Evolutionary conservation across 2,797 vertebrate genomes (phyloP).

Genomic region (Hyperoplus immaculatus): DNA sequence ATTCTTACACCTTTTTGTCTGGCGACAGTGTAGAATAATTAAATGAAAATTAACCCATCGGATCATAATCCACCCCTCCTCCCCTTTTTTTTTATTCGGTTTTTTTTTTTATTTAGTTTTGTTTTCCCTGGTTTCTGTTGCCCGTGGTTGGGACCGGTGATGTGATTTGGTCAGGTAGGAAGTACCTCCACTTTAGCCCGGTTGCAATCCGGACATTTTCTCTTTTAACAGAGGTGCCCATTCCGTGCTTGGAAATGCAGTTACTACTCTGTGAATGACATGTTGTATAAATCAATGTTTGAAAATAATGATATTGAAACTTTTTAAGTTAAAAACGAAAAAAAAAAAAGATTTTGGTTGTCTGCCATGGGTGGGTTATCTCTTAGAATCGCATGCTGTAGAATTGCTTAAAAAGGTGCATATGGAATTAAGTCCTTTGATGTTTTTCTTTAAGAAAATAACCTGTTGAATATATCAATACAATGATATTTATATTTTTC

Average conservation of each 20-base stretch:
- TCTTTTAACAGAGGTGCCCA: constrained; percentile 86
- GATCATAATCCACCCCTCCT: constrained; percentile 73
- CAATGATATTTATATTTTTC: constrained; percentile 91
- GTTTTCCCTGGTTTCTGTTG: constrained; percentile 74
- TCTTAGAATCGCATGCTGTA: constrained; percentile 99
- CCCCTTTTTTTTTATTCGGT: constrained; percentile 9
- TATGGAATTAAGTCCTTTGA: constrained; percentile 96
- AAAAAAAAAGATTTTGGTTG: constrained; percentile 90
- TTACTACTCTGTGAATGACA: constrained; percentile 98
- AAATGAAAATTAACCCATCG: constrained; percentile 84
- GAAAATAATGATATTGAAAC: constrained; percentile 99
- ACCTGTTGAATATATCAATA: constrained; percentile 94
- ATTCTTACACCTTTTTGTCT: constrained; percentile 82
- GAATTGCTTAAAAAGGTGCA: constrained; percentile 99
- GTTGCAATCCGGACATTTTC: constrained; percentile 77
- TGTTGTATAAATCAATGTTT: constrained; percentile 99
- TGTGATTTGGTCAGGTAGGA: constrained; percentile 73
- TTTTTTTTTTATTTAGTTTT: constrained; percentile 55
- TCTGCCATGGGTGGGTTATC: constrained; percentile 99
- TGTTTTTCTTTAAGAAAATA: constrained; percentile 97
- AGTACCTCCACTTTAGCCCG: constrained; percentile 77
- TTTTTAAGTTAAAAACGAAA: constrained; percentile 96
- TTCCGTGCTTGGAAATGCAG: constrained; percentile 92
- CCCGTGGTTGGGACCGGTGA: constrained; percentile 76
- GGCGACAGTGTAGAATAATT: constrained; percentile 85